Evolutionary conservation across 2,113 vertebrate species (phyloP).

Genomic region (Siniperca knerii): DNA sequence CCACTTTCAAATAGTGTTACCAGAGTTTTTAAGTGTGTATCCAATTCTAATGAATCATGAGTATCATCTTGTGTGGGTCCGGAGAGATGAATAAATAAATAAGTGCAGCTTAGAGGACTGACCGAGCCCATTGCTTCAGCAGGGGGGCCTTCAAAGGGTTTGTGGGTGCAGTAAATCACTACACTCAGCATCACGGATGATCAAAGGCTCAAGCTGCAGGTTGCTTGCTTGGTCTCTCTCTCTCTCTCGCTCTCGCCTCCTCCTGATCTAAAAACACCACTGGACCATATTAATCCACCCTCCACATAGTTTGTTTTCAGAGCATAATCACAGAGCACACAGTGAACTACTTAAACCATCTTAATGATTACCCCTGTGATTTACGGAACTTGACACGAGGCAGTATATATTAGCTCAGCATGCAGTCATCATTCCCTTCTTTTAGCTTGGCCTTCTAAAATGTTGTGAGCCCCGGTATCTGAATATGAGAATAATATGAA

Average conservation of each 20-base stretch:
- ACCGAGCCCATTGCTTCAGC: slow-evolving; percentile 35
- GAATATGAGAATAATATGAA: not conserved
- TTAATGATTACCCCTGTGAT: slow-evolving; percentile 72
- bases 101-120: slow-evolving; percentile 52
- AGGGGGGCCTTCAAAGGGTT: slow-evolving; percentile 68
- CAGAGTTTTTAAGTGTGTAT: not conserved
- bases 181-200: slow-evolving; percentile 65
- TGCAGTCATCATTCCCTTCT: slow-evolving; percentile 10
- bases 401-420: slow-evolving; percentile 45
- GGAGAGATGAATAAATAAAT: slow-evolving; percentile 57
- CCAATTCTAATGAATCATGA: slow-evolving; percentile 35
- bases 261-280: slow-evolving; percentile 65
- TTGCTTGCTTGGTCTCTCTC: slow-evolving; percentile 33
- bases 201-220: slow-evolving; percentile 69
- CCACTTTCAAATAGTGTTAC: too few species aligned
- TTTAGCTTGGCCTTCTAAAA: slow-evolving; percentile 22
- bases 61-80: slow-evolving; percentile 22
- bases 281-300: slow-evolving; percentile 60
- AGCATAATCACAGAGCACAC: slow-evolving; percentile 65
- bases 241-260: slow-evolving; percentile 6
- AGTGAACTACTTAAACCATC: slow-evolving; percentile 63
- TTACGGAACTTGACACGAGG: slow-evolving; percentile 60
- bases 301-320: slow-evolving; percentile 63
- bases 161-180: slow-evolving; percentile 64
- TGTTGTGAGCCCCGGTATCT: not conserved